Conservation (phyloP, 2,888 invertebrate genomes). For the Tipula lateralis region DNA sequence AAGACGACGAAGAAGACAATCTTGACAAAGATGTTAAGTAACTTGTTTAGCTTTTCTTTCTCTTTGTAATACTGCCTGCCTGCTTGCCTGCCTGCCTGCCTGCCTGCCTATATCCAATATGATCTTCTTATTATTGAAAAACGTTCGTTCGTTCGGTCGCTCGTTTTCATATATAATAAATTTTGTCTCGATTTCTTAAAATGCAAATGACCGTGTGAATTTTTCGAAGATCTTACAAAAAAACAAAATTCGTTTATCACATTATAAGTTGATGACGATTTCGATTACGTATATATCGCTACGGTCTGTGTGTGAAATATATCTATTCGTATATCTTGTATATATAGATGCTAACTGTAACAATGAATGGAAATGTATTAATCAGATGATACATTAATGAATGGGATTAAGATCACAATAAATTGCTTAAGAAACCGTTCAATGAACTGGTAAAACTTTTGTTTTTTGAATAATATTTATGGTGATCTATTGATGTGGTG, state of each 20-base stretch:
- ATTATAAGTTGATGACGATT: neutral
- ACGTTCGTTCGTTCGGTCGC: neutral
- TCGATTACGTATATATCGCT: neutral
- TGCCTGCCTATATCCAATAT: neutral
- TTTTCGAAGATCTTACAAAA: neutral
- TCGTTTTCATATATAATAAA: neutral
- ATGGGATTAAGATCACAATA: neutral
- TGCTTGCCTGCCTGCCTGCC: neutral
- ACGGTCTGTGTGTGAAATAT: neutral
- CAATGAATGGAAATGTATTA: neutral
- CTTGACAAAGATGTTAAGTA: conserved; percentile 24
- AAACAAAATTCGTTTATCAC: neutral
- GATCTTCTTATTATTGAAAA: neutral
- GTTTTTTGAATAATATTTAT: neutral
- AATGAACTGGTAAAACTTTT: neutral
- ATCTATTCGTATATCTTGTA: neutral
- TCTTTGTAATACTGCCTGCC: neutral
- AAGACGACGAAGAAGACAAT: neutral
- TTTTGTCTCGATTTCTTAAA: neutral
- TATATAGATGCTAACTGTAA: neutral
- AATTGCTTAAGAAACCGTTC: neutral
- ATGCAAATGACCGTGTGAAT: conserved; percentile 19
- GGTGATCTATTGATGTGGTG: neutral
- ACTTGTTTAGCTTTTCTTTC: conserved; percentile 19
- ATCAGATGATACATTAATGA: neutral